phyloP scores from a whole-genome alignment of 2,113 vertebrate species.

The Prolemur simus region DNA sequence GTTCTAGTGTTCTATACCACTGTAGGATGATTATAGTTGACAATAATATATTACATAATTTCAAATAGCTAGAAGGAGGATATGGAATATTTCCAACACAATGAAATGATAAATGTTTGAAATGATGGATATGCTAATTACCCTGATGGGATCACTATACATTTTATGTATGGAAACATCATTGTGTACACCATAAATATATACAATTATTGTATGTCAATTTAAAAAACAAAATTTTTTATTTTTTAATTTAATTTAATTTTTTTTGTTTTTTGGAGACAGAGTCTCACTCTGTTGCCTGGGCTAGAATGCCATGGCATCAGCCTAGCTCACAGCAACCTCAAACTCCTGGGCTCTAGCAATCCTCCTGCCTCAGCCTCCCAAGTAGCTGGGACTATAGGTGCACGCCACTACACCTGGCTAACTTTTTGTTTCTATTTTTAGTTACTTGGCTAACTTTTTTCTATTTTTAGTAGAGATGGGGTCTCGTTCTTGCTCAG shows the following conservation, averaged over 20 bases:
- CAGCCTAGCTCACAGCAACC: no score
- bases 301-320: no score
- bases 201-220: background rate
- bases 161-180: background rate
- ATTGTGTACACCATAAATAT: background rate
- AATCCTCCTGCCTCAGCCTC: no score
- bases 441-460: no score
- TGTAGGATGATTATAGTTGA: background rate
- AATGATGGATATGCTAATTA: background rate
- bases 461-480: no score
- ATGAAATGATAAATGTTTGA: background rate
- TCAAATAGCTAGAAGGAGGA: background rate
- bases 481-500: no score
- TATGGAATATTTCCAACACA: background rate
- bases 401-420: no score
- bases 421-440: no score
- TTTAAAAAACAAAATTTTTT: background rate
- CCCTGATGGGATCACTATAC: background rate
- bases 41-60: background rate
- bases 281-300: no score
- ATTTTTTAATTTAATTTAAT: background rate
- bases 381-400: no score
- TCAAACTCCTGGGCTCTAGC: no score
- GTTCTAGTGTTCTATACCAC: background rate
- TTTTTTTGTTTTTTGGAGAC: no score